Base-by-base conservation (phyloP, 1,140 invertebrate genomes). In the Solenopsis fugax region DNA sequence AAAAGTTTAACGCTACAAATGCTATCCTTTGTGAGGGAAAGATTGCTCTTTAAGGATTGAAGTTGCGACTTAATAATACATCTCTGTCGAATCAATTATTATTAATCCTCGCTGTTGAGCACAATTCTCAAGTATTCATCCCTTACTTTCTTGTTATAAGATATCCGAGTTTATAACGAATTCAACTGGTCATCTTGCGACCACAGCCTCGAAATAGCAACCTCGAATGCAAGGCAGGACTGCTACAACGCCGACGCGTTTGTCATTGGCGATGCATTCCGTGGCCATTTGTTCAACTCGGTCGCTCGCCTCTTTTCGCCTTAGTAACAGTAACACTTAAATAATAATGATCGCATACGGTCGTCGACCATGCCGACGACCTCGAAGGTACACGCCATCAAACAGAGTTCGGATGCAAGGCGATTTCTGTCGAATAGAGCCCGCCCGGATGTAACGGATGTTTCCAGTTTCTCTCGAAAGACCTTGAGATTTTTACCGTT, bases 291-390 rank as follows among this genome's bases (percentile, higher is more conserved):
- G 73, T 85, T 62, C 73, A 85, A 85, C 58, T 84, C 41, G 69
- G 52, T 84, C 54, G 41, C 69, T 86, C 52, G 69, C 64, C 64
- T 86, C 77, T 69, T 87, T 82, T 72, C 65, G 56, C n/a, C 85
- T 87, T 52, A 45, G 85, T 87, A 87, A 87, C 71, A 87, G 81
- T 69, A 85, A 50, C 62, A 69, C 60, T 87, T 67, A 85, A 87
- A 87, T 62, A 77, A 87, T 85, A 87, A 87, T 34, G 71, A 87
- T 52, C 48, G 5, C 13, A 16, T 9, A 18, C 56, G 78, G 78
- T 87, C 80, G 64, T 75, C 62, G 81, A 85, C 34, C 60, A 54
- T 21, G 18, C 13, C 45, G 24, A 37, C 21, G 37, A 67, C 71
- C 71, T 87, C 62, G 29, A 69, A 52, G 62, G 45, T 69, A 67